Evolutionary conservation across 2,797 vertebrate genomes (phyloP).

Genomic region (Chaetodon trifasciatus): DNA sequence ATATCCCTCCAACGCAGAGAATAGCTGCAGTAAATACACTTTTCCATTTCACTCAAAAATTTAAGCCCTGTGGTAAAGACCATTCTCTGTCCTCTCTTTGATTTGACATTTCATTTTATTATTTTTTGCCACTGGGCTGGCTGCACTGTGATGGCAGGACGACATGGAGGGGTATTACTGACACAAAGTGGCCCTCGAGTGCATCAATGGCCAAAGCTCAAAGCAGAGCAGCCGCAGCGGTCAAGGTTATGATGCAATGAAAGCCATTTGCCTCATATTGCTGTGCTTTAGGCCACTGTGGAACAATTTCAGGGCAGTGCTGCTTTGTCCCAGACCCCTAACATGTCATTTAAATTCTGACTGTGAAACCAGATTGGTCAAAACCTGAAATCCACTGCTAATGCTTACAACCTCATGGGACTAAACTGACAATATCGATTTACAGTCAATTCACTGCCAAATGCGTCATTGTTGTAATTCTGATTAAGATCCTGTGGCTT

Average conservation of each 20-base stretch:
- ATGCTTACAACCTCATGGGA: constrained; percentile 22
- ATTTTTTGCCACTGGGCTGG: constrained; percentile 69
- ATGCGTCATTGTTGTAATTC: constrained; percentile 17
- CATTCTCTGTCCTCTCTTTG: constrained; percentile 76
- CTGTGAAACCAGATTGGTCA: constrained; percentile 57
- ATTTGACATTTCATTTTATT: constrained; percentile 84
- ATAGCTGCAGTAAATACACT: constrained; percentile 72
- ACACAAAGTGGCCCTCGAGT: constrained; percentile 80
- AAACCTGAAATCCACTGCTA: constrained; percentile 37
- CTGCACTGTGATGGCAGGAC: constrained; percentile 64
- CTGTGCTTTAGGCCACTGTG: constrained; percentile 53
- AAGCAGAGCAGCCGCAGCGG: constrained; percentile 66
- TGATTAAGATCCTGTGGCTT: constrained; percentile 51
- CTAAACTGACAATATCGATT: constrained; percentile 27
- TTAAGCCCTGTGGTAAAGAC: constrained; percentile 71
- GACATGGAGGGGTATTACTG: constrained; percentile 70
- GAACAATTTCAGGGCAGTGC: constrained; percentile 61
- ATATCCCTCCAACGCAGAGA: constrained; percentile 52
- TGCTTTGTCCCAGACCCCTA: constrained; percentile 57
- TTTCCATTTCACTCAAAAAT: constrained; percentile 71
- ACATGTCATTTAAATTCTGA: constrained; percentile 68
- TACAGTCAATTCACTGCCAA: constrained; percentile 30
- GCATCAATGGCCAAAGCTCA: constrained; percentile 71
- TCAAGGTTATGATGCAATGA: constrained; percentile 83
- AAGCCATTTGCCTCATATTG: constrained; percentile 74